These are phyloP conservation scores for Falco concolor DNA, from an alignment of 2,797 vertebrate genomes.

Conservation along the genomic window DNA sequence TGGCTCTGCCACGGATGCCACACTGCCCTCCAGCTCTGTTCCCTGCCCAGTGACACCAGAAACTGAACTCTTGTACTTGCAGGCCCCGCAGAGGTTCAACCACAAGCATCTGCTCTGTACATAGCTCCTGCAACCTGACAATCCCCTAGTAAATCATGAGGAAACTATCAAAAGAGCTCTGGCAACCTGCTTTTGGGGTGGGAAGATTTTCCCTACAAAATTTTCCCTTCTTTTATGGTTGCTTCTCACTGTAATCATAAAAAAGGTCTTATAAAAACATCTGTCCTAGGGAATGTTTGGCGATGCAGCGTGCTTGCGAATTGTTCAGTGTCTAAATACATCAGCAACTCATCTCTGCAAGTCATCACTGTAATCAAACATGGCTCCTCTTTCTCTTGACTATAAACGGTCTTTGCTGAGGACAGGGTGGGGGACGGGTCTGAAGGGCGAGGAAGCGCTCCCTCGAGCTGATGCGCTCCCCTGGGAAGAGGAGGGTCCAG, in stretches of 20 bases:
- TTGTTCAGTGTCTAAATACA: not conserved
- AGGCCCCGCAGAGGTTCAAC: not conserved
- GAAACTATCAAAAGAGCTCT: not conserved
- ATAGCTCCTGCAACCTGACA: not conserved
- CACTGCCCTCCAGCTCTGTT: not conserved
- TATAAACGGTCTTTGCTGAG: slow-evolving; percentile 9
- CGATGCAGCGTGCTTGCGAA: not conserved
- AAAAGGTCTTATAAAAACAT: slow-evolving; percentile 1
- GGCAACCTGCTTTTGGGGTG: not conserved
- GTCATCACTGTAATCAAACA: not conserved
- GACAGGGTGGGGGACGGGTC: not conserved
- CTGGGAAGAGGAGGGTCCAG: not conserved
- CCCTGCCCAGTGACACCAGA: not conserved
- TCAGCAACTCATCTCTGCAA: slow-evolving; percentile 23
- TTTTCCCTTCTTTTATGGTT: not conserved
- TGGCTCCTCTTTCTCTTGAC: not conserved
- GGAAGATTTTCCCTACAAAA: not conserved
- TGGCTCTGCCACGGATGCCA: not conserved
- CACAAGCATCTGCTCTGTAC: not conserved
- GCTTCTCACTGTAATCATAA: not conserved
- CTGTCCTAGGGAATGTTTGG: not conserved
- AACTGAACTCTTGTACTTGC: not conserved
- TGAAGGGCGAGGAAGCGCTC: not conserved
- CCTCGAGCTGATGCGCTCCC: not conserved
- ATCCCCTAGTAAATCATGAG: not conserved